Evolutionary conservation across 1,140 invertebrate genomes (phyloP), one percentile per base, ranked within the genome.

Genomic region (Rhynchophorus ferrugineus): DNA sequence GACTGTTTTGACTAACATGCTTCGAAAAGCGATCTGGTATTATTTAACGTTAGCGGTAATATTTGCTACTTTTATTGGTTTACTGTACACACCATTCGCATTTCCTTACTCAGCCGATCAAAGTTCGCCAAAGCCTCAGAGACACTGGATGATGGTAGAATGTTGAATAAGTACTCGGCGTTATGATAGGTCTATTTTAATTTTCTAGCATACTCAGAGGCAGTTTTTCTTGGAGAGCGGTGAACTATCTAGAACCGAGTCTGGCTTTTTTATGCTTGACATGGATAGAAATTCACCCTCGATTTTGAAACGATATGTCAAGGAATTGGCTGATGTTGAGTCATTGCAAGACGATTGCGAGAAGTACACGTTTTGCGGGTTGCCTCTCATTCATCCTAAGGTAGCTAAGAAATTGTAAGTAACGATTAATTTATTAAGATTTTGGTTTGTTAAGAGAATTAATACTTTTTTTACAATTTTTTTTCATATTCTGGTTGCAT

Each of bases 181-280:
- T n/a, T n/a, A n/a, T n/a, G n/a, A n/a, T n/a, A n/a, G n/a, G n/a
- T n/a, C n/a, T 60, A 21, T 19, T 8, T 57, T 41, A 20, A 44
- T 58, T 57, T 56, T 63, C 6, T 44, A 81, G 78, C 78, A 81
- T 64, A 68, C 74, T 3, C 67, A 75, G 38, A 62, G 78, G 54
- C 70, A 66, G 29, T 70, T 73, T 55, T 71, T 73, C 58, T 66
- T 75, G 17, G 53, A 62, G 22, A 57, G 64, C 49, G 64, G 63
- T 5, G 50, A 59, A 18, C 49, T 69, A 18, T 56, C 44, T 1
- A 67, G 69, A 24, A 59, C 62, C 43, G 76, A 80, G 60, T 71
- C 76, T 42, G 77, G 76, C 6, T 70, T 74, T 49, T 80, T 76
- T 71, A 64, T 78, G 38, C 59, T 75, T 20, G 74, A 76, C 37